Evolutionary conservation across 64 coral and sea anemone genomes (phyloP).

Genomic region (Montipora foliosa): DNA sequence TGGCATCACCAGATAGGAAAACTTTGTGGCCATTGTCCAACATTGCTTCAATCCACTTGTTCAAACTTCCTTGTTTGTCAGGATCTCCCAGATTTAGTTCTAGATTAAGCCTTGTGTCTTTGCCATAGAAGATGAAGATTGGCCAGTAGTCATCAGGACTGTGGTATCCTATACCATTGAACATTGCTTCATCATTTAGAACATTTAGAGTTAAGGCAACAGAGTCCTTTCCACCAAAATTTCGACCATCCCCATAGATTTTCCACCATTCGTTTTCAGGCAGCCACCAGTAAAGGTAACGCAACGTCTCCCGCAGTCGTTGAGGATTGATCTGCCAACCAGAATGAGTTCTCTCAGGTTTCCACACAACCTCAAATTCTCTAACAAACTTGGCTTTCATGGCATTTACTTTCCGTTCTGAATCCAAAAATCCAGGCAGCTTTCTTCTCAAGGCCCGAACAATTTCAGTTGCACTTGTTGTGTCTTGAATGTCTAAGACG

Average conservation of each 20-base stretch:
- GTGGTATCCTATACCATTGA: slow-evolving; percentile 14
- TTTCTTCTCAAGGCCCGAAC: slow-evolving; percentile 24
- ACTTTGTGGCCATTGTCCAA: background rate
- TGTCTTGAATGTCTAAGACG: slow-evolving; percentile 43
- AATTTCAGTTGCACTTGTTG: slow-evolving; percentile 34
- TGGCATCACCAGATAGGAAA: background rate
- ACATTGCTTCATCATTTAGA: slow-evolving; percentile 40
- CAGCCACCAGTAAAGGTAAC: slow-evolving; percentile 31
- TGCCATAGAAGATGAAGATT: slow-evolving; percentile 51
- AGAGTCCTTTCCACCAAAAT: slow-evolving; percentile 42
- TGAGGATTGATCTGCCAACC: slow-evolving; percentile 46
- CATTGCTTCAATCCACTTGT: slow-evolving; percentile 38
- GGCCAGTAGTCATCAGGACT: slow-evolving; percentile 60
- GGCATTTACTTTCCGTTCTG: slow-evolving; percentile 34
- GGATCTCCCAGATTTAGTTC: slow-evolving; percentile 52
- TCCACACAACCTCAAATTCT: background rate
- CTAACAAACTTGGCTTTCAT: slow-evolving; percentile 6
- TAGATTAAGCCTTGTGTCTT: slow-evolving; percentile 32
- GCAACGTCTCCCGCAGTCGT: background rate
- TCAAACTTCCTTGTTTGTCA: background rate
- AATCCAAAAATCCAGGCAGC: slow-evolving; percentile 39
- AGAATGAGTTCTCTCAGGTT: slow-evolving; percentile 30
- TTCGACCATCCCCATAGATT: slow-evolving; percentile 48
- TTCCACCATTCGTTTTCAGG: slow-evolving; percentile 49
- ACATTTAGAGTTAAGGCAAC: slow-evolving; percentile 16